phyloP scores from a whole-genome alignment of 2,888 invertebrate species.

The Smittia aterrima region DNA sequence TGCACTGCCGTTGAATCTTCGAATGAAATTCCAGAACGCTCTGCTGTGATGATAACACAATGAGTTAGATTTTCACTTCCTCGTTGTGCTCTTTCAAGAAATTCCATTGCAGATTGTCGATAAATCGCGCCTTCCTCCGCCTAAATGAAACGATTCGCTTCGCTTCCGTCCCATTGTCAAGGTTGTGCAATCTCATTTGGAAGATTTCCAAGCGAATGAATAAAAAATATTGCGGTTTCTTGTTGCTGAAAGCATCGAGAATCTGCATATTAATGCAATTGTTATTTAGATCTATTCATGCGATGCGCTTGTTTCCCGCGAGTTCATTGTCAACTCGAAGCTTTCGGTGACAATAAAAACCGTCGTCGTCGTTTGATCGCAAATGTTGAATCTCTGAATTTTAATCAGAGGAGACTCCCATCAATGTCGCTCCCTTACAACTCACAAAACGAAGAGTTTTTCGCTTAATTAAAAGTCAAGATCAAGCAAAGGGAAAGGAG shows the following conservation, averaged over 20 bases:
- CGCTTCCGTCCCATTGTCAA: slow-evolving; percentile 39
- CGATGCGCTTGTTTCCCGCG: slow-evolving; percentile 13
- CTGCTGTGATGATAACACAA: slow-evolving; percentile 27
- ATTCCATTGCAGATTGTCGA: slow-evolving; percentile 28
- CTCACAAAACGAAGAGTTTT: background rate
- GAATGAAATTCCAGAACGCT: slow-evolving; percentile 23
- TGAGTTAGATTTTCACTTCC: slow-evolving; percentile 6
- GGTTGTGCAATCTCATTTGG: slow-evolving; percentile 25
- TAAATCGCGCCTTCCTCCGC: slow-evolving; percentile 21
- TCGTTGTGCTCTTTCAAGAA: slow-evolving; percentile 2
- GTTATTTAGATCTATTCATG: background rate
- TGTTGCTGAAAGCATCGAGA: background rate
- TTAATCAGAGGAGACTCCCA: background rate
- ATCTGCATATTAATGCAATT: slow-evolving; percentile 17
- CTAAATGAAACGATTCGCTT: slow-evolving; percentile 6
- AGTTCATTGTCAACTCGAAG: slow-evolving; percentile 9
- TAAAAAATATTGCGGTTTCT: background rate
- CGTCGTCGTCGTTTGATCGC: background rate
- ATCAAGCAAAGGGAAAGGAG: background rate
- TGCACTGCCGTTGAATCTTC: background rate
- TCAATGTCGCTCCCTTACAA: background rate
- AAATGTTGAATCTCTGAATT: background rate
- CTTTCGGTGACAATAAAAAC: slow-evolving; percentile 13
- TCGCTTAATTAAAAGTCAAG: background rate
- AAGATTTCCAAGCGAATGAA: slow-evolving; percentile 24